Evolutionary conservation across 1,140 invertebrate species (phyloP).

Genomic region (Ceratina calcarata): DNA sequence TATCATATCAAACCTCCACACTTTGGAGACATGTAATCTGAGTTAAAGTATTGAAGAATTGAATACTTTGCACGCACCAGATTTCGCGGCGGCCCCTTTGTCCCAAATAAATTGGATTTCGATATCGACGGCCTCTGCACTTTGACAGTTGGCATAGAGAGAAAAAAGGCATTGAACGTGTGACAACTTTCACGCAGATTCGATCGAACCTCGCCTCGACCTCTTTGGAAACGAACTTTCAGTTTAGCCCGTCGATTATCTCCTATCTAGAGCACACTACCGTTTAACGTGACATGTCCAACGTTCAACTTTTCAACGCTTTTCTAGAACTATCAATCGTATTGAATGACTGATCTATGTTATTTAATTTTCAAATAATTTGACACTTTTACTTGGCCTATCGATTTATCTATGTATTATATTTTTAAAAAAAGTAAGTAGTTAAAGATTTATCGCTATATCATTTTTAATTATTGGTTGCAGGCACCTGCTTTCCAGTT

Average conservation of each 20-base stretch:
- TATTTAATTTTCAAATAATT: too few species aligned
- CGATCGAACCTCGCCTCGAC: background rate
- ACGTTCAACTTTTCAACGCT: background rate
- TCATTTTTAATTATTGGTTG: too few species aligned
- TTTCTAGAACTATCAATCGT: background rate
- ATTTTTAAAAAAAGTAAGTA: too few species aligned
- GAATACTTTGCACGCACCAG: background rate
- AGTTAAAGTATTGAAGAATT: background rate
- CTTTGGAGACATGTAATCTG: too few species aligned
- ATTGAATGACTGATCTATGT: too few species aligned
- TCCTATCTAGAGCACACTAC: background rate
- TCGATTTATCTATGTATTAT: too few species aligned
- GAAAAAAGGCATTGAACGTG: background rate
- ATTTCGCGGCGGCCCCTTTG: slow-evolving; percentile 23
- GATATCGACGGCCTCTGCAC: background rate
- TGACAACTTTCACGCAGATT: background rate
- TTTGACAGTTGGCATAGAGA: background rate
- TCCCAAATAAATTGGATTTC: slow-evolving; percentile 34
- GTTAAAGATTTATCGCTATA: too few species aligned
- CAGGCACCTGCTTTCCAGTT: too few species aligned
- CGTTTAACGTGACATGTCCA: background rate
- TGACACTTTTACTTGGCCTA: too few species aligned
- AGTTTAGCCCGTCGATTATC: slow-evolving; percentile 2
- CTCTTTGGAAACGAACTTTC: background rate
- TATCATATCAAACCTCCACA: too few species aligned